Conservation (phyloP, 2,888 invertebrate genomes). For the Nemoura dubitans region DNA sequence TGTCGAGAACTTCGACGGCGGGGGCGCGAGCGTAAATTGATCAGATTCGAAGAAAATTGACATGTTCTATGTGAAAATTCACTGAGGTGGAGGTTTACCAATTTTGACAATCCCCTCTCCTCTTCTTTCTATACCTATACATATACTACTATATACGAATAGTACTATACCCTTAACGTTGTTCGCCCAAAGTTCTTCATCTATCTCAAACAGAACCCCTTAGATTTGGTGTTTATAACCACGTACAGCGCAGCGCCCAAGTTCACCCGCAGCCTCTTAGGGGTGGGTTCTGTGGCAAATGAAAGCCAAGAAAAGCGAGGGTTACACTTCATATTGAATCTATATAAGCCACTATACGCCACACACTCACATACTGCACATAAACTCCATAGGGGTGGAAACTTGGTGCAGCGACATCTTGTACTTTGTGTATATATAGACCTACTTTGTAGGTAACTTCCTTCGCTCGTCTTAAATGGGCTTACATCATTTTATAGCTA, state of each 20-base stretch:
- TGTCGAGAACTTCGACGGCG: background rate
- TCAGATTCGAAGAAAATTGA: constrained; percentile 46
- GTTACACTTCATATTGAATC: constrained; percentile 35
- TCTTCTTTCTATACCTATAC: background rate
- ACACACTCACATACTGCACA: background rate
- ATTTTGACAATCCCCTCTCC: constrained; percentile 37
- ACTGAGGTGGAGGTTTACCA: constrained; percentile 33
- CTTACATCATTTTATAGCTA: background rate
- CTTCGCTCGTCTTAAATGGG: constrained; percentile 9
- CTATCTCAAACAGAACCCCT: constrained; percentile 39
- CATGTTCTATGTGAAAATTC: constrained; percentile 40
- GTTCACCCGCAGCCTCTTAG: constrained; percentile 26
- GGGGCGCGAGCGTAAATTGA: constrained; percentile 37
- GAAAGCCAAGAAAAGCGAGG: constrained; percentile 27
- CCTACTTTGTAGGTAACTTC: constrained; percentile 21
- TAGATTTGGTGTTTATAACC: constrained; percentile 46
- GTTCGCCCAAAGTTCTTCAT: background rate
- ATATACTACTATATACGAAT: too few species aligned
- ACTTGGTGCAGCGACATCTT: background rate
- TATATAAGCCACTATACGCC: constrained; percentile 32
- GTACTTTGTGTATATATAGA: background rate
- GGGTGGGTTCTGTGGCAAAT: constrained; percentile 39
- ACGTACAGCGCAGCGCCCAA: constrained; percentile 32
- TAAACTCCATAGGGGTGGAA: background rate
- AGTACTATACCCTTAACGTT: constrained; percentile 24